Base-by-base conservation (phyloP, 2,797 vertebrate genomes). In the Clamator glandarius region DNA sequence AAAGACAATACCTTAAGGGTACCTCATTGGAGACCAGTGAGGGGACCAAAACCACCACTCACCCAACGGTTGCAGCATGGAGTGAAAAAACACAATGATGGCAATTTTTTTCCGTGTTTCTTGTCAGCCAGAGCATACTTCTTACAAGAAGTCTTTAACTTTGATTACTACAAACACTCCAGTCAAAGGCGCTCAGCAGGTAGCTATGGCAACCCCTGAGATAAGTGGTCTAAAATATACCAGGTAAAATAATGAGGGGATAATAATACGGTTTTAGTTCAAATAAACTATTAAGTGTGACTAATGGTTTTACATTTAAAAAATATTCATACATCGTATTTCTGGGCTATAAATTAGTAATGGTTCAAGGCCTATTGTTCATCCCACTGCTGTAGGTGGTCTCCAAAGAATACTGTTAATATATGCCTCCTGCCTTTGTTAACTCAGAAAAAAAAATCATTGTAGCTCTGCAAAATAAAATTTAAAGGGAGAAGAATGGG, bases 151-250 rank as follows among this genome's bases (percentile, higher is more conserved):
- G 82, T 59, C 90, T 95, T 93, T 92, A 95, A 94, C 88, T 92
- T 92, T 92, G 94, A 95, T 96, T 94, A 96, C 87, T 88, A 89
- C 92, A 94, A 94, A 95, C 89, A 79, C 79, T 88, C 72, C 77
- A 94, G 89, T 91, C 80, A 91, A 87, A 96, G 73, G 87, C 87
- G 82, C 89, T 92, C 94, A 88, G 93, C 92, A 84, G 73, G 93
- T 97, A 93, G 89, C 91, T 94, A 95, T 97, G 91, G 89, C 91
- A 96, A 96, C 96, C 50, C 76, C 79, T 79, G 92, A 90, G 91
- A 72, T 80, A 90, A 88, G 82, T 70, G 76, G 92, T 95, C 79
- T 89, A 93, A 97, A 96, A 93, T 94, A 95, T 35, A 94, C 55
- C 84, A 95, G 90, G 92, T 95, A 92, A 95, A 95, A 96, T 94